phyloP scores from a whole-genome alignment of 2,888 invertebrate species.

The Pseudococcus viburni region DNA sequence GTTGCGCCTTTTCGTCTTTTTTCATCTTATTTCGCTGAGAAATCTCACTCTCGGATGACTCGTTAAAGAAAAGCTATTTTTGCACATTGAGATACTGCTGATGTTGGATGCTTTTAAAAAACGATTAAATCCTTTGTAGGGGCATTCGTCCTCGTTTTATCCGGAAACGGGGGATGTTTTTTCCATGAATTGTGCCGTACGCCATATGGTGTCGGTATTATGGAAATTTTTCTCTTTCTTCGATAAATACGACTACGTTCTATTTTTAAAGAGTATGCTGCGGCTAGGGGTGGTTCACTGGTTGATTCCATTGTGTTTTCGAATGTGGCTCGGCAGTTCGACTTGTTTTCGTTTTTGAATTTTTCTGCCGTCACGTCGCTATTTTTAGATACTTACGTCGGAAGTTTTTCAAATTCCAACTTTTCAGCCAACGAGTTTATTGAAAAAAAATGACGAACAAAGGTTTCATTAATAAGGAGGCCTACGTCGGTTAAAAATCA shows the following conservation, averaged over 20 bases:
- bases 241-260: background rate
- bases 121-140: conserved; percentile 39
- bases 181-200: conserved; percentile 7
- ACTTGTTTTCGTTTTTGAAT: background rate
- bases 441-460: too few species aligned
- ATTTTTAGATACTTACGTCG: too few species aligned
- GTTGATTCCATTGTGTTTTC: background rate
- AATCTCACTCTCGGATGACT: conserved; percentile 20
- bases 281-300: background rate
- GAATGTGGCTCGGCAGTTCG: background rate
- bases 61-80: conserved; percentile 28
- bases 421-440: too few species aligned
- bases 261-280: background rate
- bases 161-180: conserved; percentile 14
- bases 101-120: conserved; percentile 26
- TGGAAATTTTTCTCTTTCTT: conserved; percentile 14
- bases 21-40: background rate
- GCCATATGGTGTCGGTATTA: conserved; percentile 14
- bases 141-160: conserved; percentile 13
- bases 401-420: too few species aligned
- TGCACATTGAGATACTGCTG: background rate
- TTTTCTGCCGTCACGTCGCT: too few species aligned
- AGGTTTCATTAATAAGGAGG: too few species aligned
- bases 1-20: background rate
- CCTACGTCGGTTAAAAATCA: too few species aligned